phyloP scores from a whole-genome alignment of 1,140 invertebrate species.

The Trachymyrmex septentrionalis region DNA sequence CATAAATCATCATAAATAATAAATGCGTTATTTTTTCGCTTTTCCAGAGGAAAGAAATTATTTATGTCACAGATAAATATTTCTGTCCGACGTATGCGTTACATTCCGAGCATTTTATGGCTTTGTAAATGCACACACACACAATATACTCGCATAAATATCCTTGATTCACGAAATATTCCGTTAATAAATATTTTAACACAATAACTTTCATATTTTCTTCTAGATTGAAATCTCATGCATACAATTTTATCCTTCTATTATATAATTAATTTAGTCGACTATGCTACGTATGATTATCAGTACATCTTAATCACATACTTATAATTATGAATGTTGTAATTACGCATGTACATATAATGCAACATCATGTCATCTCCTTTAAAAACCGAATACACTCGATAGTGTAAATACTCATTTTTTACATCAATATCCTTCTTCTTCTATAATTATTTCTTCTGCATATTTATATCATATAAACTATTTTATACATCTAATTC shows the following conservation, averaged over 20 bases:
- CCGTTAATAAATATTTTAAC: constrained; percentile 2
- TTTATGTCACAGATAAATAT: background rate
- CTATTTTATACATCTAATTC: background rate
- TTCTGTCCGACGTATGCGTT: background rate
- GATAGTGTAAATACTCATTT: too few relatives aligned
- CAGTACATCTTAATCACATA: background rate
- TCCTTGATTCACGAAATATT: constrained; percentile 8
- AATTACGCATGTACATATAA: background rate
- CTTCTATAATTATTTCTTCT: background rate
- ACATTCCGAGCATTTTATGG: background rate
- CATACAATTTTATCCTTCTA: background rate
- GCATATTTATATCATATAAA: background rate
- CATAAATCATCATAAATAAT: background rate
- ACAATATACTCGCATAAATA: background rate
- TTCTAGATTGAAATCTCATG: background rate
- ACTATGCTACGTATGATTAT: background rate
- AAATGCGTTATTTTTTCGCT: background rate
- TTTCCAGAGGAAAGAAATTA: background rate
- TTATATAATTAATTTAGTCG: constrained; percentile 2
- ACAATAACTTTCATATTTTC: background rate
- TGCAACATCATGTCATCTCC: too few relatives aligned
- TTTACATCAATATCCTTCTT: background rate
- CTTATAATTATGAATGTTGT: background rate
- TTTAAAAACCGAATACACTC: too few relatives aligned
- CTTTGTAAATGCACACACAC: background rate